Conservation (phyloP, 2,797 vertebrate genomes). For the Gymnothorax javanicus region DNA sequence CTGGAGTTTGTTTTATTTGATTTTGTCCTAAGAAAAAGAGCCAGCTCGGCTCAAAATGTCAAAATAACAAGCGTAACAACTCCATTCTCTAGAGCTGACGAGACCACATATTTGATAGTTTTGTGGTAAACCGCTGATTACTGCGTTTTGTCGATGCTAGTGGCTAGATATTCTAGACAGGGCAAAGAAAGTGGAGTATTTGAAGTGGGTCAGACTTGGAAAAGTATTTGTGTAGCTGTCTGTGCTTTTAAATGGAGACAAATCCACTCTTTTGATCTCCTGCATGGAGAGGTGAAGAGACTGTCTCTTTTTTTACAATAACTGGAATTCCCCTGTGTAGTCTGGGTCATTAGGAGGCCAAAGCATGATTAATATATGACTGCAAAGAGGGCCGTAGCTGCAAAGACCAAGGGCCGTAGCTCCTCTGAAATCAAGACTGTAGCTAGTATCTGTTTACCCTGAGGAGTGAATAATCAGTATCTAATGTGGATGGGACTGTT, state of each 20-base stretch:
- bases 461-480: conserved; percentile 63
- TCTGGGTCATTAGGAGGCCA: background rate
- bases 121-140: background rate
- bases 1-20: background rate
- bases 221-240: background rate
- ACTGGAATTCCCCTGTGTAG: background rate
- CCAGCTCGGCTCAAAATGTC: too few relatives aligned
- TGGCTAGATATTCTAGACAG: background rate
- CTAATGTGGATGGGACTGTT: conserved; percentile 67
- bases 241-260: too few relatives aligned
- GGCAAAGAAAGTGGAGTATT: background rate
- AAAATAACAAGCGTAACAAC: too few relatives aligned
- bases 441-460: conserved; percentile 51
- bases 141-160: background rate
- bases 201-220: background rate
- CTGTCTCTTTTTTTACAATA: background rate
- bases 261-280: background rate
- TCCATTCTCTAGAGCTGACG: too few relatives aligned
- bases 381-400: background rate
- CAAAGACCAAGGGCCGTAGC: background rate
- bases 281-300: background rate
- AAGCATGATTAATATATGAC: conserved; percentile 11
- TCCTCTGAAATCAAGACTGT: conserved; percentile 44
- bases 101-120: background rate
- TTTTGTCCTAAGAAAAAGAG: too few relatives aligned